These are phyloP conservation scores for Eriosoma lanigerum DNA, from an alignment of 1,140 invertebrate species.

Conservation along the genomic window DNA sequence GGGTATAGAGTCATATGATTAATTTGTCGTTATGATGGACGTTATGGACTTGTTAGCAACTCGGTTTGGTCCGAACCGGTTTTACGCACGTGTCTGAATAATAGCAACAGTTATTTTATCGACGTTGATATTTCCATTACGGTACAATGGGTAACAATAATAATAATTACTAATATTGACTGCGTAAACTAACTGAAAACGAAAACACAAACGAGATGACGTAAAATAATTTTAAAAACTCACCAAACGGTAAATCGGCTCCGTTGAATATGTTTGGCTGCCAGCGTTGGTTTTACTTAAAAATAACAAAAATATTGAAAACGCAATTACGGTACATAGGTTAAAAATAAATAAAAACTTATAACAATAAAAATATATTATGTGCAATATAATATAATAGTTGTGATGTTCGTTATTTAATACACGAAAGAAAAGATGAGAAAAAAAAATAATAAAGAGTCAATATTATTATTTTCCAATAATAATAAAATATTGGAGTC, in stretches of 20 bases:
- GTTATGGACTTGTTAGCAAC: neutral
- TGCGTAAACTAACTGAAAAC: too few relatives aligned
- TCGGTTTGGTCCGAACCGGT: neutral
- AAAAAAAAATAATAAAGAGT: neutral
- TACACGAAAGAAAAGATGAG: neutral
- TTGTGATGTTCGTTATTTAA: neutral
- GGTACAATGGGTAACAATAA: neutral
- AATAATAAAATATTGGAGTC: neutral
- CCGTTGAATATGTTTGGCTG: conserved; percentile 1
- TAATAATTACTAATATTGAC: neutral
- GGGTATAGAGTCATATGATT: too few relatives aligned
- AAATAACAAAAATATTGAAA: neutral
- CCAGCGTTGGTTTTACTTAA: conserved; percentile 15
- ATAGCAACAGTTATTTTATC: neutral
- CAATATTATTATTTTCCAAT: neutral
- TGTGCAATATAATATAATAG: neutral
- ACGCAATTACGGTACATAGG: conserved; percentile 2
- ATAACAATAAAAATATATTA: neutral
- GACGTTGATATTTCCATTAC: neutral
- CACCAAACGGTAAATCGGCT: too few relatives aligned
- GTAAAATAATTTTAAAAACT: too few relatives aligned
- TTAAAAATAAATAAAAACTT: neutral
- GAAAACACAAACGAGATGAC: too few relatives aligned
- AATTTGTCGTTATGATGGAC: too few relatives aligned
- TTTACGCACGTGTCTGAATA: neutral